These are phyloP conservation scores for Ameiurus melas DNA, from an alignment of 2,113 vertebrate genomes.

Conservation along the genomic window DNA sequence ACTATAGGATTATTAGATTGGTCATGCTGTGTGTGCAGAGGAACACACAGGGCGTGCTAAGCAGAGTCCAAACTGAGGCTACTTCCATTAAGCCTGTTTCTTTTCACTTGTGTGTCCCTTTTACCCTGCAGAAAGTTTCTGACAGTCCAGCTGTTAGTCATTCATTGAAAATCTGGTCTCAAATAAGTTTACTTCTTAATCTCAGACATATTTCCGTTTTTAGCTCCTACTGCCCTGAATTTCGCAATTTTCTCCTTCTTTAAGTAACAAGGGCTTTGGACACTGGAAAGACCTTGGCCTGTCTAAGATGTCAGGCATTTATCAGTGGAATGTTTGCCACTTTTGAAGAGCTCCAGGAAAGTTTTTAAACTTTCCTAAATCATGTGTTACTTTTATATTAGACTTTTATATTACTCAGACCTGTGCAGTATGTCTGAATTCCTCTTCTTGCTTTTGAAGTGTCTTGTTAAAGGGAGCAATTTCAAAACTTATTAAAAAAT, in stretches of 20 bases:
- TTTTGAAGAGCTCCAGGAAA: conserved; percentile 11
- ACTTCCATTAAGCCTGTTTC: conserved; percentile 22
- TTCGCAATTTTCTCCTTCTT: conserved; percentile 1
- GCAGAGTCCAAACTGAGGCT: conserved; percentile 13
- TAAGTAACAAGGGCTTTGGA: neutral
- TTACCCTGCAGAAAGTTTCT: conserved; percentile 10
- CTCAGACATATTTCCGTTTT: neutral
- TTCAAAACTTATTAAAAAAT: neutral
- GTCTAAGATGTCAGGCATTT: conserved; percentile 15
- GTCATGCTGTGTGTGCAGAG: conserved; percentile 14
- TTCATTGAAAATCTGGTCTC: conserved; percentile 27
- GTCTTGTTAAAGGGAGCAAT: conserved; percentile 3
- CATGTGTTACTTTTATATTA: conserved; percentile 17
- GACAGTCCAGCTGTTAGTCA: conserved; percentile 28
- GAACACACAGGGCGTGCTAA: conserved; percentile 26
- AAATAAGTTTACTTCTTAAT: conserved; percentile 28
- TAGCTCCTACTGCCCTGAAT: neutral
- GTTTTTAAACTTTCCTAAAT: neutral
- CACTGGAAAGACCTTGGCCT: conserved; percentile 9
- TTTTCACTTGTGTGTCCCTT: conserved; percentile 23
- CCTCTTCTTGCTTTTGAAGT: neutral
- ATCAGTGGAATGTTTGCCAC: conserved; percentile 2
- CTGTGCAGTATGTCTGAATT: conserved; percentile 1
- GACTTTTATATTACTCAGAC: conserved; percentile 1
- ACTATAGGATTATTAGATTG: conserved; percentile 26